A percentile compares a stretch with the other conserved stretches of the same genome.
These are phyloP conservation scores for Cyaniris semiargus DNA, from an alignment of 2,888 invertebrate species.

Conservation along the genomic window DNA sequence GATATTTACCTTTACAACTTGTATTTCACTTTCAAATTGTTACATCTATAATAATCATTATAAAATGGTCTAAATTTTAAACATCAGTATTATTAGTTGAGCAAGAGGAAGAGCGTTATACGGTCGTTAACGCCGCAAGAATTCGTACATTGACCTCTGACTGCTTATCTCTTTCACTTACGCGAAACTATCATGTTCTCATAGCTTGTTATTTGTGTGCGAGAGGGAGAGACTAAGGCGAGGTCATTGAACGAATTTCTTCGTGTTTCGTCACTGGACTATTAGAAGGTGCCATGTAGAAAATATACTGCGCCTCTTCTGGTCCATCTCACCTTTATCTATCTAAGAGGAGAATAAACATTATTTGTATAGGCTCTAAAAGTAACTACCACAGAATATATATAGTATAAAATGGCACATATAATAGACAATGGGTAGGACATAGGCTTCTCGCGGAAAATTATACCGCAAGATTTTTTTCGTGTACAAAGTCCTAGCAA, in stretches of 20 bases:
- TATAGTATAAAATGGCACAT: background rate
- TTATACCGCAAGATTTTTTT: background rate
- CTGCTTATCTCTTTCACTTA: background rate
- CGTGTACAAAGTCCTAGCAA: background rate
- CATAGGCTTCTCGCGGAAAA: too few species aligned
- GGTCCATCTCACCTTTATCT: background rate
- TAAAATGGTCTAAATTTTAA: background rate
- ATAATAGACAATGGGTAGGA: too few species aligned
- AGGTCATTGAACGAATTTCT: background rate
- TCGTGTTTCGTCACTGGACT: background rate
- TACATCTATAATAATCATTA: background rate
- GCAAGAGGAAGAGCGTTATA: too few species aligned
- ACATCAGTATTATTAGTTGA: too few species aligned
- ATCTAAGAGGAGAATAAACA: background rate
- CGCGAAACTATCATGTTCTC: too few species aligned
- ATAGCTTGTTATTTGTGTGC: background rate
- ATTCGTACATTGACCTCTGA: background rate
- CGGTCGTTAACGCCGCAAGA: too few species aligned
- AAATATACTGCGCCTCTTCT: background rate
- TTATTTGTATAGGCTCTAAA: background rate
- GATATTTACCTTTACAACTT: slow-evolving; percentile 22
- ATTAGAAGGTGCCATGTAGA: background rate
- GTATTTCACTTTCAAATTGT: background rate
- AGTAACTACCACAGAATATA: background rate
- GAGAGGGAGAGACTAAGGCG: background rate